Evolutionary conservation across 2,113 vertebrate species (phyloP).

Genomic region (Colius striatus): DNA sequence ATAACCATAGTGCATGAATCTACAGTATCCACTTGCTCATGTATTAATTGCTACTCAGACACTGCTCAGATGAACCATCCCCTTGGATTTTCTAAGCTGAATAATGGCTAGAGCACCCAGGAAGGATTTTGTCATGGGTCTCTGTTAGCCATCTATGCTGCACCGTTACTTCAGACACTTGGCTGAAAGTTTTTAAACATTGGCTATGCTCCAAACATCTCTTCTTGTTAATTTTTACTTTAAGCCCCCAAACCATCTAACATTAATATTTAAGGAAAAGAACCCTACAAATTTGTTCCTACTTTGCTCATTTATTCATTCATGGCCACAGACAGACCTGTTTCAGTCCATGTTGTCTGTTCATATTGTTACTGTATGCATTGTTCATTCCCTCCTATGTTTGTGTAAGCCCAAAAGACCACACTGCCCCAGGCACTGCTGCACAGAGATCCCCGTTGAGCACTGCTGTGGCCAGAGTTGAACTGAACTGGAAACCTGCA

Average conservation of each 20-base stretch:
- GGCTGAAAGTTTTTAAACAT: background rate
- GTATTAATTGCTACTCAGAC: background rate
- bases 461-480: background rate
- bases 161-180: background rate
- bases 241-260: background rate
- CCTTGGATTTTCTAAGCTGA: background rate
- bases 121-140: background rate
- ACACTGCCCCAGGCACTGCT: accelerated
- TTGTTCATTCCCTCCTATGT: accelerated
- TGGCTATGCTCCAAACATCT: accelerated
- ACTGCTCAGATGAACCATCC: background rate
- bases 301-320: background rate
- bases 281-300: background rate
- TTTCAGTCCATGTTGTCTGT: accelerated
- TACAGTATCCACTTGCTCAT: background rate
- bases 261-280: background rate
- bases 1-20: background rate
- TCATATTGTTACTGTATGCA: background rate
- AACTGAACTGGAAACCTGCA: no score
- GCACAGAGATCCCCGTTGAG: accelerated
- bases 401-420: accelerated
- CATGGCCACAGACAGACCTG: background rate
- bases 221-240: background rate
- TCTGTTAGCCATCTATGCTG: background rate
- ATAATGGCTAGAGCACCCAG: background rate